Evolutionary conservation across 2,797 vertebrate genomes (phyloP).

Genomic region (Pipistrellus kuhlii): DNA sequence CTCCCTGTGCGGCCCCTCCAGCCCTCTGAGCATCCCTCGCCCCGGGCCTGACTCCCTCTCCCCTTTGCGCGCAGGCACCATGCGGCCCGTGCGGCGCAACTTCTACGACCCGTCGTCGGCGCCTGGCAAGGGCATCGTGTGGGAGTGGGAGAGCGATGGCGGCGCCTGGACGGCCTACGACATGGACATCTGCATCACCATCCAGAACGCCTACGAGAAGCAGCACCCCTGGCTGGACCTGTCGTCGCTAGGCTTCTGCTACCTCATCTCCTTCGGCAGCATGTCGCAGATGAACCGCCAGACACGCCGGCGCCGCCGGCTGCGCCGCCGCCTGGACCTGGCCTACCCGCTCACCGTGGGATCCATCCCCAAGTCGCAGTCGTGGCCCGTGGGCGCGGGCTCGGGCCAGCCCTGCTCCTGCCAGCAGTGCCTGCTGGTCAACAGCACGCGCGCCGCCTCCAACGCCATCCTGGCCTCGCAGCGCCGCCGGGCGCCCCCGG

Average conservation of each 20-base stretch:
- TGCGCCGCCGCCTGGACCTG: conserved; percentile 96
- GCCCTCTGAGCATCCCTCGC: accelerated
- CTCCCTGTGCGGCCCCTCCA: not conserved
- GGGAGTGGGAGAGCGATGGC: conserved; percentile 98
- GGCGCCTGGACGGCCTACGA: conserved; percentile 97
- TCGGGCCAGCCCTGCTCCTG: conserved; percentile 95
- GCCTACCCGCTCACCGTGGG: conserved; percentile 97
- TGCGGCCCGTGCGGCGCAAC: conserved; percentile 96
- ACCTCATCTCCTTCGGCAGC: conserved; percentile 97
- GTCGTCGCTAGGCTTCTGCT: conserved; percentile 97
- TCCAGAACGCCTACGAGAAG: conserved; percentile 99
- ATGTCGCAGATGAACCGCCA: conserved; percentile 98
- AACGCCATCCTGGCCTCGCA: conserved; percentile 96
- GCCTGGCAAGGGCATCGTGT: conserved; percentile 96
- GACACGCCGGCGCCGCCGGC: conserved; percentile 94
- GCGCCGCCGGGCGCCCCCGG: conserved; percentile 89
- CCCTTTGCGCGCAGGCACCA: conserved; percentile 90
- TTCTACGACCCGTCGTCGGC: conserved; percentile 98
- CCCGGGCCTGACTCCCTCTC: not conserved
- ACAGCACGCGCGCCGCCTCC: conserved; percentile 95
- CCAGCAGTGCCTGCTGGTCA: conserved; percentile 96
- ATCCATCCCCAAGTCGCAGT: conserved; percentile 97
- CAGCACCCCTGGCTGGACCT: conserved; percentile 99
- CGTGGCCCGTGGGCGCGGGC: conserved; percentile 95
- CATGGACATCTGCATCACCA: conserved; percentile 98